Conservation (phyloP, 2,113 vertebrate species). For the Elgaria multicarinata region DNA sequence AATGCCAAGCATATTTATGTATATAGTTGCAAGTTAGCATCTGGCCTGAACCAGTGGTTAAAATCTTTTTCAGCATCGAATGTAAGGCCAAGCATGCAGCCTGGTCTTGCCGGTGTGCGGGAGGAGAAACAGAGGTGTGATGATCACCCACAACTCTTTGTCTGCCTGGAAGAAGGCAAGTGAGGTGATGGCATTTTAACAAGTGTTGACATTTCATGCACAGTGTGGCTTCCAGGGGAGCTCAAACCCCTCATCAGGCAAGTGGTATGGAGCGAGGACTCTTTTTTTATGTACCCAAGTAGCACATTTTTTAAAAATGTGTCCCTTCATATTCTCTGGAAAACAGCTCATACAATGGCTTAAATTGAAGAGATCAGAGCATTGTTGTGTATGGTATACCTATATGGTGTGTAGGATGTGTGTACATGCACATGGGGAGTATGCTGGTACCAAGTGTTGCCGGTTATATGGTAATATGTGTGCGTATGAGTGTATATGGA, state of each 20-base stretch:
- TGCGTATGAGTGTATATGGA: background rate
- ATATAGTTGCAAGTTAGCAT: rapidly evolving
- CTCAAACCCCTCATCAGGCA: background rate
- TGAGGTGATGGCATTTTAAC: background rate
- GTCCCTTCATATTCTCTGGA: background rate
- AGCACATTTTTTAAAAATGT: background rate
- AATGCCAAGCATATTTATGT: background rate
- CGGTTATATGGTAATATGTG: background rate
- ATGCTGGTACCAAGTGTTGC: background rate
- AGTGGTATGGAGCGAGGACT: background rate
- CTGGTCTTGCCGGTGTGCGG: background rate
- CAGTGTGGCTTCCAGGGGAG: background rate
- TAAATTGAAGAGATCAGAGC: background rate
- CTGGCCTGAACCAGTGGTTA: conserved; percentile 28
- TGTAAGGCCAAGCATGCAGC: rapidly evolving
- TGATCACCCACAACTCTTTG: background rate
- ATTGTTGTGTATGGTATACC: background rate
- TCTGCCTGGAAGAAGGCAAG: background rate
- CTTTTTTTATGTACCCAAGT: background rate
- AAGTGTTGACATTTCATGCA: background rate
- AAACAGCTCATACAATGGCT: background rate
- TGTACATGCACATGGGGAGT: too few species aligned
- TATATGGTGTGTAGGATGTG: background rate
- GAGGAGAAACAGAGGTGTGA: background rate
- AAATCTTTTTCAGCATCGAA: background rate